Percentiles rank a stretch among this genome's conserved stretches.
These are phyloP conservation scores for Drymodes brunneopygia DNA, from an alignment of 2,113 vertebrate genomes.

Conservation along the genomic window DNA sequence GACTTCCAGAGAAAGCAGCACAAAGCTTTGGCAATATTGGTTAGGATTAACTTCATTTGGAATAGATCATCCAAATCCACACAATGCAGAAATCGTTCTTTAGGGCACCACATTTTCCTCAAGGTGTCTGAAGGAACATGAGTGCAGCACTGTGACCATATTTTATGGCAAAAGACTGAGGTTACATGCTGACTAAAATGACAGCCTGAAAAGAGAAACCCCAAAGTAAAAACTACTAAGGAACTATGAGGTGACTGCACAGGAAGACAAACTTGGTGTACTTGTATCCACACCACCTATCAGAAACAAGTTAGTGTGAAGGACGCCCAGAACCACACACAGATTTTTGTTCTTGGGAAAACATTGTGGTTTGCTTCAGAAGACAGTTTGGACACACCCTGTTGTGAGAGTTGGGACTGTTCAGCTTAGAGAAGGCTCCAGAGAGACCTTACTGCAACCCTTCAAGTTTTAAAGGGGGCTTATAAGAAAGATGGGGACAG, in stretches of 20 bases:
- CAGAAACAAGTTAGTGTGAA: background rate
- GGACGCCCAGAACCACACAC: rapidly evolving
- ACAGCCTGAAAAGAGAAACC: background rate
- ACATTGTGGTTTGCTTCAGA: background rate
- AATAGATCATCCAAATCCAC: background rate
- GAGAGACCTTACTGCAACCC: background rate
- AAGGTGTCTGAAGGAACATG: background rate
- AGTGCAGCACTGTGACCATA: background rate
- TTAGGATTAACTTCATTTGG: background rate
- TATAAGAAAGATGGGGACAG: background rate
- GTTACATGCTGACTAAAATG: background rate
- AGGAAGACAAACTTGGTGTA: background rate
- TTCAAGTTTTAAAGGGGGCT: background rate
- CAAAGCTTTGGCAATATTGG: background rate
- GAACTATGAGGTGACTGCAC: rapidly evolving
- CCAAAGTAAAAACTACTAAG: background rate
- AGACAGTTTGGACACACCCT: background rate
- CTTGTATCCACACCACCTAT: background rate
- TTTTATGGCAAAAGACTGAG: background rate
- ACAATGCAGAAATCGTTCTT: background rate
- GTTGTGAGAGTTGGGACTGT: background rate
- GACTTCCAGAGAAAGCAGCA: background rate
- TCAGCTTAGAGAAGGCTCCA: background rate
- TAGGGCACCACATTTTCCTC: background rate
- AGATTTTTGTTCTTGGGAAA: background rate